A percentile compares a stretch with the other conserved stretches of the same genome.
These are phyloP conservation scores for Paguma larvata DNA, from an alignment of 2,797 vertebrate genomes.

Conservation along the genomic window DNA sequence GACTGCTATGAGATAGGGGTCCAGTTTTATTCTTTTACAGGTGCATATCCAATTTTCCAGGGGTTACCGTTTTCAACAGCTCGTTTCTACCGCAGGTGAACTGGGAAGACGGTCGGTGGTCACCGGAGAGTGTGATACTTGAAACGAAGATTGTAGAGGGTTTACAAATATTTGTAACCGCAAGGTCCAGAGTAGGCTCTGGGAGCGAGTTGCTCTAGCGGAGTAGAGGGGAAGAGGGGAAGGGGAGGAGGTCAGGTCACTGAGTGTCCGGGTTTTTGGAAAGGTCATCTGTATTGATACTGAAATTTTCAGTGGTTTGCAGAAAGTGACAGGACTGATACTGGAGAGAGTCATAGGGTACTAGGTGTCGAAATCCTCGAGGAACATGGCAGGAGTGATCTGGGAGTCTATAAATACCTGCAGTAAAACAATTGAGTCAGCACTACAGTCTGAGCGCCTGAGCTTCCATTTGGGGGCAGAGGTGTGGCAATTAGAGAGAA, in stretches of 20 bases:
- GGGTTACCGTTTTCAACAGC: background rate
- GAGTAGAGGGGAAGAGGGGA: background rate
- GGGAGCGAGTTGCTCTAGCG: background rate
- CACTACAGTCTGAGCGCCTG: background rate
- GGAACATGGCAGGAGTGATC: background rate
- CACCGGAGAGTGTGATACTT: background rate
- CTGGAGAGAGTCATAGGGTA: background rate
- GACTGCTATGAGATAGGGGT: background rate
- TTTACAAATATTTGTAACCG: background rate
- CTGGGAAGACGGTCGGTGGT: background rate
- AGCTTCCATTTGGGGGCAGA: background rate
- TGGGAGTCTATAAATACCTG: background rate
- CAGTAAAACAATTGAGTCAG: background rate
- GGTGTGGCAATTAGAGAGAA: background rate
- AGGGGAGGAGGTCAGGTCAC: background rate
- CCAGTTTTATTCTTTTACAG: background rate
- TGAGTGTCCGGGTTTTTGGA: background rate
- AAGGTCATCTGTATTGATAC: background rate
- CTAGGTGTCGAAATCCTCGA: background rate
- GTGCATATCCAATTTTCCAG: background rate
- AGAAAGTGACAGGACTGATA: background rate
- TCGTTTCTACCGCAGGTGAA: background rate
- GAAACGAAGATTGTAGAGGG: background rate
- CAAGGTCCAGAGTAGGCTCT: background rate
- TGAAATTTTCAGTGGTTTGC: background rate